These are phyloP conservation scores for Oryzias javanicus DNA, from an alignment of 2,113 vertebrate genomes.

Conservation along the genomic window DNA sequence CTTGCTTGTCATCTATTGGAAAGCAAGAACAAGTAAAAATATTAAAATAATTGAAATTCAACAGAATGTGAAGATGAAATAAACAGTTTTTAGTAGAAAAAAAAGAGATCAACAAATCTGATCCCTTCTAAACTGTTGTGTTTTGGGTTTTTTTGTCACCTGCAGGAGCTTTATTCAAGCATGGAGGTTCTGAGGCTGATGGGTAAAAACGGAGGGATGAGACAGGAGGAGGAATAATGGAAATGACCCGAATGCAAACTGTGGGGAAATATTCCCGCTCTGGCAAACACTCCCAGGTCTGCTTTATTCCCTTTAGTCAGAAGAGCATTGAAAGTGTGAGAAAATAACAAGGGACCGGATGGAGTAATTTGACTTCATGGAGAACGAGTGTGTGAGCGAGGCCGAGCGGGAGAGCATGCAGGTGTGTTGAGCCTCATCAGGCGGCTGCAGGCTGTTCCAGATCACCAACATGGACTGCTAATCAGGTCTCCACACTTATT, in stretches of 20 bases:
- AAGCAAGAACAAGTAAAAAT: too few species aligned
- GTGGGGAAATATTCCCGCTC: constrained; percentile 12
- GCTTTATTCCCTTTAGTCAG: constrained; percentile 23
- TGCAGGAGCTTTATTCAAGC: too few species aligned
- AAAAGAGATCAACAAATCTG: too few species aligned
- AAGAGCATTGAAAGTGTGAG: constrained; percentile 45
- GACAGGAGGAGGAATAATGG: constrained; percentile 1
- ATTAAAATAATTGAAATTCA: too few species aligned
- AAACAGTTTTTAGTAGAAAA: too few species aligned
- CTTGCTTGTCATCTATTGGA: too few species aligned
- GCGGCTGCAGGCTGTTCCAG: constrained; percentile 27
- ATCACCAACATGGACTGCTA: constrained; percentile 45
- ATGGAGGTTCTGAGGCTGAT: not conserved
- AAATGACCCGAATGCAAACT: constrained; percentile 23
- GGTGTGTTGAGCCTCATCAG: constrained; percentile 28
- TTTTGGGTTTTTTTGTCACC: too few species aligned
- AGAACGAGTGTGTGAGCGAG: constrained; percentile 4
- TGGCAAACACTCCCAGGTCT: constrained; percentile 5
- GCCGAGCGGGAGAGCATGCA: not conserved
- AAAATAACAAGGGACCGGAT: constrained; percentile 54
- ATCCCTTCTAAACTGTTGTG: too few species aligned
- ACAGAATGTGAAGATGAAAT: too few species aligned
- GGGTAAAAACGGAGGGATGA: constrained; percentile 1
- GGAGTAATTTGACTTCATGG: constrained; percentile 49
- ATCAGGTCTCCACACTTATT: constrained; percentile 53